These are phyloP conservation scores for Drosophila bifasciata DNA, from an alignment of 1,140 invertebrate genomes.

Conservation along the genomic window DNA sequence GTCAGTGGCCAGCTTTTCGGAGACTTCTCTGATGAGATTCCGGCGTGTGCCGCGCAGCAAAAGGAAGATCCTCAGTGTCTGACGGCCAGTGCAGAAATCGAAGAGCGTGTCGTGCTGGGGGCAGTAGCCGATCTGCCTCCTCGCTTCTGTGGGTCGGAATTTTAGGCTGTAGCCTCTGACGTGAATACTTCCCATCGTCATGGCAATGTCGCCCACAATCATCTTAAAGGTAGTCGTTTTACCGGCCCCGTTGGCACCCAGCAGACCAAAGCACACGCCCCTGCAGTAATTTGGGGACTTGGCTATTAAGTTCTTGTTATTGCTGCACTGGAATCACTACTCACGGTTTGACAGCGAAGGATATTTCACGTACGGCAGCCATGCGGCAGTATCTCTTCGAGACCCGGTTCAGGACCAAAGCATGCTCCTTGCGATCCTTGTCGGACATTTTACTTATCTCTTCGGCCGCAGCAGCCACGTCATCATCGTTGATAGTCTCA, in stretches of 20 bases:
- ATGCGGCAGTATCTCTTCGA: conserved; percentile 26
- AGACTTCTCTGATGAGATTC: conserved; percentile 81
- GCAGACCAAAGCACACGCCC: conserved; percentile 93
- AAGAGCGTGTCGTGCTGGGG: conserved; percentile 93
- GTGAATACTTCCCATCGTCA: conserved; percentile 84
- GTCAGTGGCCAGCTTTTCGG: conserved; percentile 67
- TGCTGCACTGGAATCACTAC: conserved; percentile 85
- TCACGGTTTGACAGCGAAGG: conserved; percentile 83
- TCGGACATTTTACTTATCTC: neutral
- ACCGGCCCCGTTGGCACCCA: conserved; percentile 92
- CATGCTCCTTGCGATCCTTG: neutral
- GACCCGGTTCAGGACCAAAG: conserved; percentile 4
- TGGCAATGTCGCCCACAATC: conserved; percentile 90
- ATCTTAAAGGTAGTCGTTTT: conserved; percentile 95
- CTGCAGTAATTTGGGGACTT: neutral
- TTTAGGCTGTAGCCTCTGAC: conserved; percentile 84
- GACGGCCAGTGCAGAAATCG: conserved; percentile 90
- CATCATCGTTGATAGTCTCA: neutral
- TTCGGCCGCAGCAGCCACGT: neutral
- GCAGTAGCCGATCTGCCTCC: conserved; percentile 89
- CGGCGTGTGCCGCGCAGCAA: conserved; percentile 88
- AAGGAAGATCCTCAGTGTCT: conserved; percentile 90
- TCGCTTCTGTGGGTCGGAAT: conserved; percentile 83
- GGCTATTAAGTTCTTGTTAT: conserved; percentile 48
- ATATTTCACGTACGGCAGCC: conserved; percentile 86